Evolutionary conservation across 2,113 vertebrate genomes (phyloP), one percentile per base, ranked within the genome.

Genomic region (Propithecus coquereli): DNA sequence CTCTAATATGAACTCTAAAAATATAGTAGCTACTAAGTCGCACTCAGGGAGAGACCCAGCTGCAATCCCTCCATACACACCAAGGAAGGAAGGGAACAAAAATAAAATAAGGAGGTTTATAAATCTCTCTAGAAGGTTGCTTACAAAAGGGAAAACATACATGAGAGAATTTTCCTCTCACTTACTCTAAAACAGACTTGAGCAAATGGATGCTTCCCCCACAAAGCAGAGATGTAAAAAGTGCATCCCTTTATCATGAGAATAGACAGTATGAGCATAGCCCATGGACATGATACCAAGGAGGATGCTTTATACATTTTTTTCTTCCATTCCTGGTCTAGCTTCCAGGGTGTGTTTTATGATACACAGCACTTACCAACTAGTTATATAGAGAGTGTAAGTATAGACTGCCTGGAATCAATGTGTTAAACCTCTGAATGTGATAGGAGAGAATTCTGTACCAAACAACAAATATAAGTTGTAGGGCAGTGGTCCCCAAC

Each of bases 221-320:
- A n/a, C 13, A 54, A 63, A 43, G 18, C 14, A 57, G 37, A 93
- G 14, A 6, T 57, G 5, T 18, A 61, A 77, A 71, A 87, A 1
- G 11, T 77, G 37, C 12, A 17, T 30, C 34, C 40, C 22, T 76
- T 16, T 34, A 37, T 34, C 43, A 11, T 22, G 83, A 47, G 59
- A 76, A n/a, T 2, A 17, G 61, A 32, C 5, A 1, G 6, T 16
- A 18, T 32, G 37, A 13, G 34, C 17, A 9, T 0, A 11, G 71
- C 6, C 61, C 3, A 25, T 1, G 23, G n/a, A 12, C 10, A 37
- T 43, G 50, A 11, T n/a, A 52, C 2, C 7, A 18, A 27, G 4
- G 4, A 22, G 5, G 11, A 43, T 12, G 13, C 25, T 45, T 40
- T 34, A 1, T 23, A 1, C 1, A 2, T 16, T 50, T 34, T 1